Evolutionary conservation across 2,888 invertebrate genomes (phyloP), one percentile per base, ranked within the genome.

Genomic region (Rhabditophanes sp.): DNA sequence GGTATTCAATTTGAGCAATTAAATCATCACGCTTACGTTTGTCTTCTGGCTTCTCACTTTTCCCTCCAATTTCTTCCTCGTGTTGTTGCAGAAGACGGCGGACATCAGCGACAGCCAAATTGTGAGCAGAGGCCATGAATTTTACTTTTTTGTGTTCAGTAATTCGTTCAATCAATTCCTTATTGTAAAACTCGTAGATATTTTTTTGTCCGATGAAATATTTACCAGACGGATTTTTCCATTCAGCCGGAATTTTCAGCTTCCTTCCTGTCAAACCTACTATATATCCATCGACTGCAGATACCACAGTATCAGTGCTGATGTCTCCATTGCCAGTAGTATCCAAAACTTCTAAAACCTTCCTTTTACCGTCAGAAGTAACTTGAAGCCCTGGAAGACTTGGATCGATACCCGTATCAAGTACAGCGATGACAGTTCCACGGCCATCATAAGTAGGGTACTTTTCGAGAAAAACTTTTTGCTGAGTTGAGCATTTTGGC

Each of bases 401-500:
- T 16, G 93, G 90, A 73, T 96, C 93, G 34, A 96, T 82, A 6
- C 93, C 93, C 3, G 90, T 88, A 71, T 96, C 96, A 55, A 93
- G 78, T 66, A 96, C 81, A 25, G 88, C 93, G 65, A 96, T 87
- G 48, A 80, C 72, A 32, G 82, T 78, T 56, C 78, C 80, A 60
- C 83, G 75, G 24, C 93, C 93, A 74, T 96, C 87, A 33, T 53
- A 56, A 2, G 41, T 40, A 12, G 59, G 57, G 30, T 55, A 36
- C 19, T 51, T 44, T 5, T 33, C 29, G n/a, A 59, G 37, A 27
- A 58, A 56, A 7, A 30, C 18, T 21, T 49, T 50, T 36, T 44
- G 44, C 33, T 41, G 41, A 9, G 41, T 41, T 16, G 20, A 6
- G n/a, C 18, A 9, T 23, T 47, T 41, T n/a, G 41, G 41, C 11